Conservation (phyloP, 2,888 invertebrate species). For the Xiphydria camelus region DNA sequence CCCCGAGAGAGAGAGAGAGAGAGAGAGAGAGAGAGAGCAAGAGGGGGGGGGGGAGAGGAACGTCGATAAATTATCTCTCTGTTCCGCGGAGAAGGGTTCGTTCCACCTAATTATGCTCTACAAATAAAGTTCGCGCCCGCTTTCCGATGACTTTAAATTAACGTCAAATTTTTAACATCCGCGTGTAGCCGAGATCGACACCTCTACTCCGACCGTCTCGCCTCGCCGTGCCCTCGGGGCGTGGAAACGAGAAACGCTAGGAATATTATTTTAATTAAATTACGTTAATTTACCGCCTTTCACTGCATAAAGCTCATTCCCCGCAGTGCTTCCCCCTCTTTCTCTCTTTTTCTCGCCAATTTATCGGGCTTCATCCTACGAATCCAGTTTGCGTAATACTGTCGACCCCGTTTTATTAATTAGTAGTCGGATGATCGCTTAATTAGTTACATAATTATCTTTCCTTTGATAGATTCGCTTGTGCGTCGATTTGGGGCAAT, state of each 20-base stretch:
- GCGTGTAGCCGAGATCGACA: background rate
- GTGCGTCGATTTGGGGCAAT: too few relatives aligned
- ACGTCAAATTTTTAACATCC: slow-evolving; percentile 11
- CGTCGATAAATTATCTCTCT: slow-evolving; percentile 19
- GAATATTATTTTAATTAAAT: slow-evolving; percentile 32
- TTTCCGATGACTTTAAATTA: slow-evolving; percentile 10
- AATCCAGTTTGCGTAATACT: too few relatives aligned
- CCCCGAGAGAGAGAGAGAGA: too few relatives aligned
- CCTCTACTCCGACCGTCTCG: slow-evolving; percentile 3
- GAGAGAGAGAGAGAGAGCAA: too few relatives aligned
- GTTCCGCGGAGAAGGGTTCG: slow-evolving; percentile 9
- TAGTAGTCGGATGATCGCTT: too few relatives aligned
- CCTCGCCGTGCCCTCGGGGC: slow-evolving; percentile 4
- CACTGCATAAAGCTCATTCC: background rate
- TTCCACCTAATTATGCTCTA: slow-evolving; percentile 19
- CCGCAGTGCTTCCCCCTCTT: background rate
- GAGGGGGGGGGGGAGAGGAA: slow-evolving; percentile 8
- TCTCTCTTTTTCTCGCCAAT: too few relatives aligned
- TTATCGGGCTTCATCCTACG: too few relatives aligned
- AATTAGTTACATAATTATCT: too few relatives aligned
- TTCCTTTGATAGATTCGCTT: too few relatives aligned
- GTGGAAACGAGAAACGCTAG: background rate
- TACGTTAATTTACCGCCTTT: too few relatives aligned
- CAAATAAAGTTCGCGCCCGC: slow-evolving; percentile 17
- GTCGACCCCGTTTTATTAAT: too few relatives aligned